Conservation (phyloP, 2,797 vertebrate species). For the Aulostomus chinensis region DNA sequence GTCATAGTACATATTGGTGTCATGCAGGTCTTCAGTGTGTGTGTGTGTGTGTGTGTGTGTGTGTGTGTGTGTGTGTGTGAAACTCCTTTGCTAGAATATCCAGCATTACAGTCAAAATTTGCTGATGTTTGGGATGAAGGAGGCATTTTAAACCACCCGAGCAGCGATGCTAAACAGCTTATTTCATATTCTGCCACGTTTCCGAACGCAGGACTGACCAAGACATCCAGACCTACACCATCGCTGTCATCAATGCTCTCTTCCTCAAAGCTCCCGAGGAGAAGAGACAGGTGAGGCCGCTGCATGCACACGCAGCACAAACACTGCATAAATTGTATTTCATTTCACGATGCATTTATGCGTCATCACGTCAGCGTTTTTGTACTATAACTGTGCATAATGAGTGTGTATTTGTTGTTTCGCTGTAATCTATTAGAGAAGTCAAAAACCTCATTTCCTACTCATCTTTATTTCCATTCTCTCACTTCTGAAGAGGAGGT, state of each 20-base stretch:
- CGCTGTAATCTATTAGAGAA: too few species aligned
- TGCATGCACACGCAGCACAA: not conserved
- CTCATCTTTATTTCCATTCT: conserved; percentile 11
- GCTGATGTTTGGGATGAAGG: too few species aligned
- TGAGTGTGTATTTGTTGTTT: conserved; percentile 1
- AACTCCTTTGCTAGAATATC: too few species aligned
- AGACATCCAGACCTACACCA: conserved; percentile 97
- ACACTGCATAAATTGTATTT: not conserved
- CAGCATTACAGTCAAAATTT: too few species aligned
- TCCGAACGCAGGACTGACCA: conserved; percentile 86
- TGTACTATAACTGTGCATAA: conserved; percentile 1
- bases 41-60: not conserved
- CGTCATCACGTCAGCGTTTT: conserved; percentile 6
- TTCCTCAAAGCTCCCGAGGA: conserved; percentile 98
- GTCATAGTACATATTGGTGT: too few species aligned
- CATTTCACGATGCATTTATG: conserved; percentile 5
- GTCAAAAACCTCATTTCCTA: not conserved
- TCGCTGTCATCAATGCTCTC: conserved; percentile 96
- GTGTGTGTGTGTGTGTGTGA: not conserved
- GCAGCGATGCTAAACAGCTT: not conserved
- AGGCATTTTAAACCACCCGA: not conserved
- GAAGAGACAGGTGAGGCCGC: conserved; percentile 90
- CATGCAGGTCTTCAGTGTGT: too few species aligned
- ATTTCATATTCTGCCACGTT: conserved; percentile 1
- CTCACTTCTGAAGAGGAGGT: conserved; percentile 13